Evolutionary conservation across 2,113 vertebrate species (phyloP), one percentile per base, ranked within the genome.

Genomic region (Lepus europaeus): DNA sequence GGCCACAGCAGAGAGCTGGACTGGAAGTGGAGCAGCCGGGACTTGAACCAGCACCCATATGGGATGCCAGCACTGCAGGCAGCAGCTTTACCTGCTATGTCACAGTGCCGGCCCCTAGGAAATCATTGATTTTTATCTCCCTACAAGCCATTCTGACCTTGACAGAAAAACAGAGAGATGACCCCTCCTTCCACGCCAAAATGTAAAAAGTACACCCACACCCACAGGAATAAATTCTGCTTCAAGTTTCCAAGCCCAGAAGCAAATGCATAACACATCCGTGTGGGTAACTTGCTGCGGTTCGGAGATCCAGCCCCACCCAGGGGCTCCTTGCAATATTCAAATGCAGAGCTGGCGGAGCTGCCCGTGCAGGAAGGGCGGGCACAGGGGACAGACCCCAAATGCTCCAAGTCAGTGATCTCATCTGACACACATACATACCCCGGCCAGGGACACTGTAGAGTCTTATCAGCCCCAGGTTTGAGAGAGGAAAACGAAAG

Each of bases 241-340:
- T 89, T 92, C 82, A 85, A 84, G 90, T 94, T 95, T 96, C 94
- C 82, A 94, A 96, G 95, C 85, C 90, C 86, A 95, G 92, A 92
- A 96, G 89, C 90, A 90, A 96, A 97, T 84, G 94, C 82, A 73
- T 91, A 91, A 96, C 7, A 64, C 56, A 90, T 74, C 51, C 16
- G 0, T 9, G 1, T 1, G 29, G 70, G 78, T 89, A 90, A 84
- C 76, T 94, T 31, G 11, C 77, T 83, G 89, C 64, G 92, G 94
- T 86, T 95, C 80, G 45, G 59, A 91, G 89, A n/a, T 76, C 77
- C 9, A 6, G 36, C 72, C 86, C 91, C 89, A 59, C 56, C 16
- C 20, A 87, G 88, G 87, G 81, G 72, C 68, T 78, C 45, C 78
- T 74, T 89, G 72, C 39, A 63, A 73, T 8, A 80, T 8, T 77